Evolutionary conservation across 2,888 invertebrate genomes (phyloP).

Genomic region (Lepidonotus clava): DNA sequence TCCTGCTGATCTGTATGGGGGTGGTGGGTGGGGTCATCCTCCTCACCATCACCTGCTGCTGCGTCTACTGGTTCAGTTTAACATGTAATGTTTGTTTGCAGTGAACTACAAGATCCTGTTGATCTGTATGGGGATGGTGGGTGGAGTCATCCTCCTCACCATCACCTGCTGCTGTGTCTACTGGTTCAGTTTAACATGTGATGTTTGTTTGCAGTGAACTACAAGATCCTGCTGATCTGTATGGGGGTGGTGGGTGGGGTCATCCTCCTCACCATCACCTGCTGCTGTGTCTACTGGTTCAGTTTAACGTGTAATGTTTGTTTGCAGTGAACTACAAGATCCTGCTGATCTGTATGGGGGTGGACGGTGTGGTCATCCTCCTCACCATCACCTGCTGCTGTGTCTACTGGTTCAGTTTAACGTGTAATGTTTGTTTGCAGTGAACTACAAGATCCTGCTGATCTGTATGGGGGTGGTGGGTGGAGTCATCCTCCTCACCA

Average conservation of each 20-base stretch:
- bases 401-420: too few relatives aligned
- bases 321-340: constrained; percentile 59
- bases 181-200: constrained; percentile 45
- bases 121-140: constrained; percentile 57
- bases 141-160: constrained; percentile 54
- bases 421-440: too few relatives aligned
- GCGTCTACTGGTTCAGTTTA: constrained; percentile 58
- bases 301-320: not conserved
- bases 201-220: constrained; percentile 55
- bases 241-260: constrained; percentile 58
- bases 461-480: constrained; percentile 58
- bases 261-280: constrained; percentile 50
- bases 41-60: constrained; percentile 51
- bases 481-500: constrained; percentile 53
- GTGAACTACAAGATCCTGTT: constrained; percentile 60
- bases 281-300: not conserved
- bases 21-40: constrained; percentile 56
- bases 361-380: constrained; percentile 55
- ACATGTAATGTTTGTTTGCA: too few relatives aligned
- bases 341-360: constrained; percentile 58
- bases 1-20: constrained; percentile 58
- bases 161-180: constrained; percentile 55
- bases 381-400: constrained; percentile 52
- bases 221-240: constrained; percentile 56
- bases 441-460: constrained; percentile 59